A percentile compares a stretch with the other conserved stretches of the same genome.
Evolutionary conservation across 1,140 invertebrate genomes (phyloP).

Genomic region (Oryctes rhinoceros): DNA sequence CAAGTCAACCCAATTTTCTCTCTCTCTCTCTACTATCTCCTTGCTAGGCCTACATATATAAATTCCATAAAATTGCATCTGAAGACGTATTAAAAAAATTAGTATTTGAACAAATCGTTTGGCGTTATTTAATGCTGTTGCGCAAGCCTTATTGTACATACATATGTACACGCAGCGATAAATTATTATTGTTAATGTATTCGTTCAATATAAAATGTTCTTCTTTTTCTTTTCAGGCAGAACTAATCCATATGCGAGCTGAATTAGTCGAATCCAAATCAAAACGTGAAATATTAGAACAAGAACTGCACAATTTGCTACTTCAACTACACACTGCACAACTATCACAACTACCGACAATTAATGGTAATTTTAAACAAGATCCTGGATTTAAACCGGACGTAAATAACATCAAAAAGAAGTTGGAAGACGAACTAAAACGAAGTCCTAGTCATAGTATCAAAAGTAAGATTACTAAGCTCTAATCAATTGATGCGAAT

Average conservation of each 20-base stretch:
- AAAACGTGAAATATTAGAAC: slow-evolving; percentile 66
- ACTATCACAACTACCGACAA: slow-evolving; percentile 60
- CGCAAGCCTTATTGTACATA: too few species aligned
- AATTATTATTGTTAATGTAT: too few species aligned
- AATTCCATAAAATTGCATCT: too few species aligned
- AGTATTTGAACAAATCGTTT: too few species aligned
- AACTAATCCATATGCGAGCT: slow-evolving; percentile 75
- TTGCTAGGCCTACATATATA: too few species aligned
- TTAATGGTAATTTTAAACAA: slow-evolving; percentile 59
- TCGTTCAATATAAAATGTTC: too few species aligned
- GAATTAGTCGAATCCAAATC: slow-evolving; percentile 74
- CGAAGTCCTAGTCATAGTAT: slow-evolving; percentile 58
- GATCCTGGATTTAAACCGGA: slow-evolving; percentile 58
- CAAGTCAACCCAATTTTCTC: too few species aligned
- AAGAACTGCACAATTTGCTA: slow-evolving; percentile 70
- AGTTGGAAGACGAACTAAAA: slow-evolving; percentile 60
- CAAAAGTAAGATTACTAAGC: slow-evolving; percentile 18
- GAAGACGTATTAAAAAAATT: too few species aligned
- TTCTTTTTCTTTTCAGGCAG: slow-evolving; percentile 67
- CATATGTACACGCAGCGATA: too few species aligned
- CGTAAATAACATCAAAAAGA: slow-evolving; percentile 59
- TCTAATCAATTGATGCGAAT: not conserved
- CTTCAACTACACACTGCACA: slow-evolving; percentile 71
- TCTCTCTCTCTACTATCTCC: too few species aligned
- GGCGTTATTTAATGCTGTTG: too few species aligned